Evolutionary conservation across 2,888 invertebrate genomes (phyloP).

Genomic region (Cerceris ruficornis): DNA sequence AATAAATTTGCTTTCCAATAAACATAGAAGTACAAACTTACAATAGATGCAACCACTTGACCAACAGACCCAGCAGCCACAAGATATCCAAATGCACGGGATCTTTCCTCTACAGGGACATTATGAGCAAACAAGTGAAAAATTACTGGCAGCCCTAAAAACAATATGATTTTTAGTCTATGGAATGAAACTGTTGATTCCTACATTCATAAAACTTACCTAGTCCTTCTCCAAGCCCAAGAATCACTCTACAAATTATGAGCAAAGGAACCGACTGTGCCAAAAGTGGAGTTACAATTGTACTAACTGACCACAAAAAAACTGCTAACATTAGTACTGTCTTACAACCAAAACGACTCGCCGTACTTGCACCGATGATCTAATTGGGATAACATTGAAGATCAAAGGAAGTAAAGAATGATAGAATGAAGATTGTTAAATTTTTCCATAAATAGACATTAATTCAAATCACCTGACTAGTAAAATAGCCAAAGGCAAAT

Average conservation of each 20-base stretch:
- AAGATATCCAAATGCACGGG: conserved; percentile 88
- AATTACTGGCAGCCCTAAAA: conserved; percentile 88
- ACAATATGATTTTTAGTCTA: conserved; percentile 29
- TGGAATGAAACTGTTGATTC: background rate
- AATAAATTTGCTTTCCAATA: background rate
- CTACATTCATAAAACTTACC: conserved; percentile 81
- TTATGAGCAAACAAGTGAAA: conserved; percentile 89
- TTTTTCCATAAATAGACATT: background rate
- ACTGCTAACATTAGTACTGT: conserved; percentile 87
- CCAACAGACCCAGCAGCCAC: conserved; percentile 89
- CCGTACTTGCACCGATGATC: conserved; percentile 87
- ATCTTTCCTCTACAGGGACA: conserved; percentile 88
- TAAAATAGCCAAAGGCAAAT: conserved; percentile 89
- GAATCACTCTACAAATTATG: conserved; percentile 85
- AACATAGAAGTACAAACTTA: conserved; percentile 76
- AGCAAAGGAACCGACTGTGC: conserved; percentile 86
- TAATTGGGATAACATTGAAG: conserved; percentile 61
- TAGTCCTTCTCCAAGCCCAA: conserved; percentile 89
- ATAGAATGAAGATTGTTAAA: background rate
- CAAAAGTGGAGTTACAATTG: conserved; percentile 87
- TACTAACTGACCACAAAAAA: conserved; percentile 88
- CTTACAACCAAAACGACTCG: conserved; percentile 87
- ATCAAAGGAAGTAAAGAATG: background rate
- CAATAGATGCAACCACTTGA: conserved; percentile 88
- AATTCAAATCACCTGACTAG: conserved; percentile 85